phyloP scores from a whole-genome alignment of 2,797 vertebrate genomes.

The Tarsius wallacei region DNA sequence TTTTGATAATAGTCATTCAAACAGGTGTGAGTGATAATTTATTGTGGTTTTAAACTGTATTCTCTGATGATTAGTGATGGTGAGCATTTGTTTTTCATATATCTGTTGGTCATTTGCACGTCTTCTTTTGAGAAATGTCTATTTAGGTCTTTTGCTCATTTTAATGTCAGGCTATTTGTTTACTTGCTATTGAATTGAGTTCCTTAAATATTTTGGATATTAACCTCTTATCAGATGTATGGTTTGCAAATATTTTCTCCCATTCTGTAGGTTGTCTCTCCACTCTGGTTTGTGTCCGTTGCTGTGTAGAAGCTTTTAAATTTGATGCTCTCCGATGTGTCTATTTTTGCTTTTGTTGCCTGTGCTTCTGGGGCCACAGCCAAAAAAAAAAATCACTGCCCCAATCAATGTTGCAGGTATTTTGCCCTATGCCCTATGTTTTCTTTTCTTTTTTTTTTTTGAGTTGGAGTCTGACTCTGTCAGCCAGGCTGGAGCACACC shows the following conservation, averaged over 20 bases:
- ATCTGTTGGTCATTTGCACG: not conserved
- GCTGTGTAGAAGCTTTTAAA: not conserved
- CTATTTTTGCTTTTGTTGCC: not conserved
- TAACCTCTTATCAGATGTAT: not conserved
- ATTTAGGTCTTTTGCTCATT: not conserved
- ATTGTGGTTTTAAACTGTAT: not conserved
- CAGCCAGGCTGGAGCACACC: too few relatives aligned
- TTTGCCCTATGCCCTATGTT: not conserved
- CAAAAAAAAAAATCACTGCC: not conserved
- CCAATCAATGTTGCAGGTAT: not conserved
- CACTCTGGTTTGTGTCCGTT: not conserved
- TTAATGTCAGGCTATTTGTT: not conserved
- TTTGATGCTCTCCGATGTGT: not conserved
- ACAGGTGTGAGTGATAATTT: not conserved
- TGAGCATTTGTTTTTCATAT: not conserved
- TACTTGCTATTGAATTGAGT: not conserved
- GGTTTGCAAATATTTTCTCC: not conserved
- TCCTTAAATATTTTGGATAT: not conserved
- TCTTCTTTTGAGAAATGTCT: not conserved
- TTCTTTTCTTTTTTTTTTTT: not conserved
- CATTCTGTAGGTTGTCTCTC: not conserved
- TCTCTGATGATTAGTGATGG: not conserved
- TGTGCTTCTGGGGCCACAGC: not conserved
- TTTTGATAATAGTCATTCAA: not conserved
- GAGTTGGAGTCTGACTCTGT: too few relatives aligned